A percentile compares a stretch with the other conserved stretches of the same genome.
Conservation (phyloP, 1,140 invertebrate species). For the Drosophila trapezifrons region DNA sequence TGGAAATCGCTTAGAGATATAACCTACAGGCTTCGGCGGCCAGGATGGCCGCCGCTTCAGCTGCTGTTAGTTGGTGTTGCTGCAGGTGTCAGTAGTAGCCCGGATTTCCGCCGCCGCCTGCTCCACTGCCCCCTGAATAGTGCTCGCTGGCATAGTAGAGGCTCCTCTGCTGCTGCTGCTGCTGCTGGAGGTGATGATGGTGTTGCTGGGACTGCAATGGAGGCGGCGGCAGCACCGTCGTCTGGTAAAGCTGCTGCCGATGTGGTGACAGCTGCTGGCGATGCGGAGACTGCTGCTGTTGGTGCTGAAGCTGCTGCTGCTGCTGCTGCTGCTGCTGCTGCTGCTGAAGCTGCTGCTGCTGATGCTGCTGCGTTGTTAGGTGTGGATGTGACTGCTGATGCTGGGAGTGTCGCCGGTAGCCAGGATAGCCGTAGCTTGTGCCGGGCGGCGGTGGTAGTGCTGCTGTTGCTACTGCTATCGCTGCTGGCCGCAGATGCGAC, state of each 20-base stretch:
- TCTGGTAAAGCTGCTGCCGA: slow-evolving; percentile 34
- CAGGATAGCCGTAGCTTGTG: slow-evolving; percentile 45
- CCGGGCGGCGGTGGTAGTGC: slow-evolving; percentile 25
- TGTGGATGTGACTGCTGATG: slow-evolving; percentile 22
- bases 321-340: too few species aligned
- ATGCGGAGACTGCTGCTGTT: slow-evolving; percentile 30
- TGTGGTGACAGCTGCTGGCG: slow-evolving; percentile 31
- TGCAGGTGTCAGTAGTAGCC: slow-evolving; percentile 37
- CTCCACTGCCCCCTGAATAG: slow-evolving; percentile 17
- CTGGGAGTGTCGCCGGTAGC: slow-evolving; percentile 46
- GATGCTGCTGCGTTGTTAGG: slow-evolving; percentile 20
- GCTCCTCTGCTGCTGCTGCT: slow-evolving; percentile 41
- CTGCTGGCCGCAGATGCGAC: slow-evolving; percentile 59
- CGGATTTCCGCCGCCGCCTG: slow-evolving; percentile 21
- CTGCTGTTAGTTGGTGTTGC: slow-evolving; percentile 6
- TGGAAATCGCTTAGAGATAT: too few species aligned
- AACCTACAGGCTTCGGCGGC: too few species aligned
- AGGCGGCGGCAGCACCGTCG: slow-evolving; percentile 52
- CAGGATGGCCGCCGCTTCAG: not conserved
- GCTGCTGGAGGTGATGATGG: slow-evolving; percentile 16
- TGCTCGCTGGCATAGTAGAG: slow-evolving; percentile 45
- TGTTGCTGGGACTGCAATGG: slow-evolving; percentile 54
- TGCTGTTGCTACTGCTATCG: slow-evolving; percentile 33
- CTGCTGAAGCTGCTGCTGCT: slow-evolving; percentile 28
- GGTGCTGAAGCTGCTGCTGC: slow-evolving; percentile 36